Conservation (phyloP, 2,113 vertebrate species). For the Oplegnathus fasciatus region DNA sequence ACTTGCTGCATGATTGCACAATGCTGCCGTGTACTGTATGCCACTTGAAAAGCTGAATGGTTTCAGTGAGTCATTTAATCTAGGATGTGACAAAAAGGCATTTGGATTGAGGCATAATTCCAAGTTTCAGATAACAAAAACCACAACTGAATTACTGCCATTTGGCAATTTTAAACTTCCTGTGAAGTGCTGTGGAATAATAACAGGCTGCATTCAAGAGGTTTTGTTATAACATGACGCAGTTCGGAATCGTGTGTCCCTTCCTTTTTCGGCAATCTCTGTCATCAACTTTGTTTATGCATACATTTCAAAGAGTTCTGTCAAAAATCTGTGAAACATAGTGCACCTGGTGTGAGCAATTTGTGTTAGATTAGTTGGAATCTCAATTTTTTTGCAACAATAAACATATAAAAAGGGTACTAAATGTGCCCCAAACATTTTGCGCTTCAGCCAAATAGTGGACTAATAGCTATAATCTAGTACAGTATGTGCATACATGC, state of each 20-base stretch:
- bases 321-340: not conserved
- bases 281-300: not conserved
- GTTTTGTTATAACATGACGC: slow-evolving; percentile 23
- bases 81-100: slow-evolving; percentile 41
- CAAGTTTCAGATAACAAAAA: slow-evolving; percentile 37
- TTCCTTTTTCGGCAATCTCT: not conserved
- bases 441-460: not conserved
- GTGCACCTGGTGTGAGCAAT: not conserved
- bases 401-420: not conserved
- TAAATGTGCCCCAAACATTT: not conserved
- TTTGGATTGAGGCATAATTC: slow-evolving; percentile 46
- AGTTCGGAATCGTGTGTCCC: not conserved
- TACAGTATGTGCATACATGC: not conserved
- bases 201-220: slow-evolving; percentile 5
- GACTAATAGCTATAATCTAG: not conserved
- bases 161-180: slow-evolving; percentile 38
- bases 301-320: not conserved
- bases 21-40: slow-evolving; percentile 4
- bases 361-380: not conserved
- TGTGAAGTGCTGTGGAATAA: slow-evolving; percentile 39
- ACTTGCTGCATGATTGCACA: slow-evolving; percentile 19
- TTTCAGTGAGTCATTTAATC: slow-evolving; percentile 55
- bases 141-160: slow-evolving; percentile 8
- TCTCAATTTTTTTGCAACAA: not conserved
- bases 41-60: slow-evolving; percentile 48